Percentiles rank a stretch among this genome's conserved stretches.
Evolutionary conservation across 23 tunicate genomes (phyloP).

Genomic region (Halocynthia aurantium): DNA sequence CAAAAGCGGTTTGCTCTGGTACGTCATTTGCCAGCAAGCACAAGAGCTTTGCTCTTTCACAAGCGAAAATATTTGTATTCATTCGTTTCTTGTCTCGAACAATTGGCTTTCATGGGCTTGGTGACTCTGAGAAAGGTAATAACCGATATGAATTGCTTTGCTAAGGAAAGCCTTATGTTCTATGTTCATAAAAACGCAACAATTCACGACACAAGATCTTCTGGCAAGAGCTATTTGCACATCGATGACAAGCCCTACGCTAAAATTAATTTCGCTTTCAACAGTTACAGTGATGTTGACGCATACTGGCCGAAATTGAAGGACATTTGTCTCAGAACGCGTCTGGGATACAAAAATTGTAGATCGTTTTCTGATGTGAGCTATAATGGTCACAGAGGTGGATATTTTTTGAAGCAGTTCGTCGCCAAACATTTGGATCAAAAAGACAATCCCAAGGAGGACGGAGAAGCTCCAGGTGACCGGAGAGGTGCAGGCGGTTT

Average conservation of each 20-base stretch:
- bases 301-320: conserved; percentile 52
- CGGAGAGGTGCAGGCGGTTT: conserved; percentile 78
- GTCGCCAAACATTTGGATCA: background rate
- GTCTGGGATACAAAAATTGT: conserved; percentile 19
- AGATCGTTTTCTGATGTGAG: background rate
- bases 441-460: conserved; percentile 27
- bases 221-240: conserved; percentile 33
- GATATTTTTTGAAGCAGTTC: background rate
- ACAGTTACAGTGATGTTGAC: conserved; percentile 34
- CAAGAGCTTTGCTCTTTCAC: conserved; percentile 34
- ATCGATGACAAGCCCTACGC: conserved; percentile 33
- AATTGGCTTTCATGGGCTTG: conserved; percentile 88
- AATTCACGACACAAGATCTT: conserved; percentile 56
- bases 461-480: conserved; percentile 75
- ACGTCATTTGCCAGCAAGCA: conserved; percentile 62
- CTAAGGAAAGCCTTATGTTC: conserved; percentile 67
- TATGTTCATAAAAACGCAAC: conserved; percentile 73
- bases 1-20: conserved; percentile 37
- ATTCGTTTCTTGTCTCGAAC: conserved; percentile 45
- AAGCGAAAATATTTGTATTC: conserved; percentile 81
- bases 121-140: conserved; percentile 41
- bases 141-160: conserved; percentile 5
- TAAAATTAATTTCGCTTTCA: conserved; percentile 13
- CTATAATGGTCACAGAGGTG: background rate
- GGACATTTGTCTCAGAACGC: conserved; percentile 61